Base-by-base conservation (phyloP, 1,140 invertebrate genomes). In the Choristoneura fumiferana region DNA sequence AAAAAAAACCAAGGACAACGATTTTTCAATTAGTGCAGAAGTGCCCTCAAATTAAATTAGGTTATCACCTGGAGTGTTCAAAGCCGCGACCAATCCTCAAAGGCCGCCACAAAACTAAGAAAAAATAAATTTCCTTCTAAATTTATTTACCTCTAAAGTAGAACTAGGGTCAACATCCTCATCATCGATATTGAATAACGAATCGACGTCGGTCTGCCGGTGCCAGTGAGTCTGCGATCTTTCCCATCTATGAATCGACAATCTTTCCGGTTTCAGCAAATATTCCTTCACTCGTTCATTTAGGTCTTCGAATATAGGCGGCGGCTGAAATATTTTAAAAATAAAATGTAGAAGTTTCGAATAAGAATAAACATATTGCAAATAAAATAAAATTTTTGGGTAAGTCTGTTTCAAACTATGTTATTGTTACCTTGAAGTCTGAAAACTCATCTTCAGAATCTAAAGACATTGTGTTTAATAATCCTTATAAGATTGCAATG, bases 201-300 rank as follows among this genome's bases (percentile, higher is more conserved):
- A 81, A 62, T 88, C 73, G 4, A 87, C 57, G 63, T 89, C 75
- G 1, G 74, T 67, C 57, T 80, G 65, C 36, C 87, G 65, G 29
- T 82, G 80, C 86, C 87, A 90, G 56, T 87, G 76, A 35, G 64
- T 76, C 45, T 87, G 82, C 8, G 85, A 88, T 54, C 76, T 76
- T 57, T 86, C 80, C 85, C 82, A 88, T 59, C 81, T 73, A 55
- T 90, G 87, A 35, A 89, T 89, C 1, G 82, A 75, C 33, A 90
- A 65, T 10, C 67, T 73, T 61, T 88, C 85, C 33, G 89, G 85
- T 55, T 84, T 81, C 22, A 87, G 53, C 17, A 89, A 62, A 53
- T 87, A 89, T 14, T 82, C 80, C 67, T 85, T 82, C 1, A 89
- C 69, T 33, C 65, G 68, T 60, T 88, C 84, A 53, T 78, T 78